Evolutionary conservation across 2,797 vertebrate species (phyloP).

Genomic region (Melanotaenia trifasciata): DNA sequence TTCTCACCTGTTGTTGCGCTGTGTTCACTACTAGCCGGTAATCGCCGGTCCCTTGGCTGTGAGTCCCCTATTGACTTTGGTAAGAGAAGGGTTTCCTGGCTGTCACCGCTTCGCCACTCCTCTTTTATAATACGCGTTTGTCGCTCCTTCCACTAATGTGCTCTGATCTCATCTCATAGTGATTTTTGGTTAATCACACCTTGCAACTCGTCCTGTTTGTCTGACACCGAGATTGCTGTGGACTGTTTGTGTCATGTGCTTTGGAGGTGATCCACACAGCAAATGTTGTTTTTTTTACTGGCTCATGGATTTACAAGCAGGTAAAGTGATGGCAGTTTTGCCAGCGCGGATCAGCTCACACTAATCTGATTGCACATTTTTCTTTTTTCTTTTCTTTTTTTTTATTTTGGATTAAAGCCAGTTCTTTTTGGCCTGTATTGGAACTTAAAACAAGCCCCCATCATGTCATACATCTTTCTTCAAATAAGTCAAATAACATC

Average conservation of each 20-base stretch:
- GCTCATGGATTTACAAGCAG: not conserved
- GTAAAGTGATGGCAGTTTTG: slow-evolving; percentile 25
- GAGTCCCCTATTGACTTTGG: slow-evolving; percentile 85
- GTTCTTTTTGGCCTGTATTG: slow-evolving; percentile 2
- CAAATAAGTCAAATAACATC: slow-evolving; percentile 11
- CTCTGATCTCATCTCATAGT: slow-evolving; percentile 47
- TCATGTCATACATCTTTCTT: not conserved
- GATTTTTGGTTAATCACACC: slow-evolving; percentile 54
- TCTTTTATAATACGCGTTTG: slow-evolving; percentile 49
- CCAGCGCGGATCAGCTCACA: slow-evolving; percentile 53
- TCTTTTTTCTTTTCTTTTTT: not conserved
- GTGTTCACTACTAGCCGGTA: slow-evolving; percentile 84
- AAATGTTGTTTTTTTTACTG: slow-evolving; percentile 23
- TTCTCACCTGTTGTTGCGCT: slow-evolving; percentile 70
- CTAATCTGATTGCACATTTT: slow-evolving; percentile 45
- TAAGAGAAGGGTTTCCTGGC: slow-evolving; percentile 81
- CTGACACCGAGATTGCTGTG: slow-evolving; percentile 58
- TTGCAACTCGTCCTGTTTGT: slow-evolving; percentile 24
- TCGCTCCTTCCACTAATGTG: slow-evolving; percentile 60
- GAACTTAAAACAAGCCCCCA: not conserved
- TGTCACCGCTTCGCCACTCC: slow-evolving; percentile 45
- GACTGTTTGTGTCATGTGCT: slow-evolving; percentile 50
- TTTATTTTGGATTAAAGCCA: not conserved
- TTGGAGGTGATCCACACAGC: slow-evolving; percentile 28
- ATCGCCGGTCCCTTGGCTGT: slow-evolving; percentile 81